These are phyloP conservation scores for Orthosia gracilis DNA, from an alignment of 2,888 invertebrate species.

Conservation along the genomic window DNA sequence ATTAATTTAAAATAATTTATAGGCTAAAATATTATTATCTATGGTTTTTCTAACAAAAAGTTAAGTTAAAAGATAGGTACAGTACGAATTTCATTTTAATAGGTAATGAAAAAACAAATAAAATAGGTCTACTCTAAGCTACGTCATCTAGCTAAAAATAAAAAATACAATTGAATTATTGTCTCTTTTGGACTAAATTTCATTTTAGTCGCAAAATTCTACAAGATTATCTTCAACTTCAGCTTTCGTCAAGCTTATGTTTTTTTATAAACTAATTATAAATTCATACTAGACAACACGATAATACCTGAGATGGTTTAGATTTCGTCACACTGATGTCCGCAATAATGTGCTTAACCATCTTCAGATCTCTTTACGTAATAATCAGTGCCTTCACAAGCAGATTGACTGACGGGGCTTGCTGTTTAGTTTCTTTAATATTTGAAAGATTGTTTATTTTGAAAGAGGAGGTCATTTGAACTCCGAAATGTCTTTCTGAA, in stretches of 20 bases:
- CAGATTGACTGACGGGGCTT: neutral
- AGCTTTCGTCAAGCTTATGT: too few species aligned
- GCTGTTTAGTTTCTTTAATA: neutral
- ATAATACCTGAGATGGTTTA: constrained; percentile 2
- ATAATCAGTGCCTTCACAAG: neutral
- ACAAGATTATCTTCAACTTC: neutral
- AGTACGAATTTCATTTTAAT: neutral
- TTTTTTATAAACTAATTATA: neutral
- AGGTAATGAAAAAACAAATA: neutral
- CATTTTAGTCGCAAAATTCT: neutral
- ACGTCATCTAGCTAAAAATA: too few species aligned
- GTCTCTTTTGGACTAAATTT: neutral
- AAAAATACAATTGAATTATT: neutral
- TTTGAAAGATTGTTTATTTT: neutral
- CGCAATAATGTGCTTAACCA: neutral
- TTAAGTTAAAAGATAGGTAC: neutral
- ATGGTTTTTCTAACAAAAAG: neutral
- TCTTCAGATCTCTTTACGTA: neutral
- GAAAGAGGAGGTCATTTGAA: neutral
- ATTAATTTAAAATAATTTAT: neutral
- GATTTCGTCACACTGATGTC: neutral
- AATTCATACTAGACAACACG: constrained; percentile 1
- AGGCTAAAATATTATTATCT: too few species aligned
- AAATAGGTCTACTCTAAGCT: neutral
- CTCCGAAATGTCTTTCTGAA: neutral